Evolutionary conservation across 2,113 vertebrate species (phyloP).

Genomic region (Fulica atra): DNA sequence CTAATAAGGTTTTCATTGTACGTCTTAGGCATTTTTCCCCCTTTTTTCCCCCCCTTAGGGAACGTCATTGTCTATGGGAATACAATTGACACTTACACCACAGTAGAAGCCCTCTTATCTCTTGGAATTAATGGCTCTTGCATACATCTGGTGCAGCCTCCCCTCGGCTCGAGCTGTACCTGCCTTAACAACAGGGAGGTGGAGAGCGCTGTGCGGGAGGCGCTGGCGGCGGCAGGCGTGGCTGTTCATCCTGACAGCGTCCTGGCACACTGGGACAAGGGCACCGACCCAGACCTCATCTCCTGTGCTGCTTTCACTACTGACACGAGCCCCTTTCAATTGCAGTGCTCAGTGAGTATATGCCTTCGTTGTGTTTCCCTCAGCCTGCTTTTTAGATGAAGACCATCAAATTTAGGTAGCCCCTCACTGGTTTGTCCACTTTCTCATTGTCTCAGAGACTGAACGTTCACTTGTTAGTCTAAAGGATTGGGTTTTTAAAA

Average conservation of each 20-base stretch:
- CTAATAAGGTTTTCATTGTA: slow-evolving; percentile 72
- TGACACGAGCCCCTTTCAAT: slow-evolving; percentile 53
- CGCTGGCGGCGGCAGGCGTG: slow-evolving; percentile 64
- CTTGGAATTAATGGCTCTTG: slow-evolving; percentile 78
- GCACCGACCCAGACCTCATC: slow-evolving; percentile 72
- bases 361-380: not conserved
- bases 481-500: not conserved
- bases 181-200: slow-evolving; percentile 73
- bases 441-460: not conserved
- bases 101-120: slow-evolving; percentile 78
- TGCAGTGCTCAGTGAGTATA: slow-evolving; percentile 85
- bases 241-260: slow-evolving; percentile 69
- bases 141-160: slow-evolving; percentile 83
- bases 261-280: slow-evolving; percentile 81
- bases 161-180: not conserved
- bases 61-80: slow-evolving; percentile 88
- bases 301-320: slow-evolving; percentile 79
- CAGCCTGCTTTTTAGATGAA: not conserved
- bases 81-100: slow-evolving; percentile 84
- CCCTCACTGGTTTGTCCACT: not conserved
- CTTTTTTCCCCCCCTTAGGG: slow-evolving; percentile 66
- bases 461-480: not conserved
- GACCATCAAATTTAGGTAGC: not conserved
- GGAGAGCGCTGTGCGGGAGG: slow-evolving; percentile 58
- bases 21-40: slow-evolving; percentile 23